phyloP scores from a whole-genome alignment of 2,888 invertebrate species.

The Parochlus steinenii region DNA sequence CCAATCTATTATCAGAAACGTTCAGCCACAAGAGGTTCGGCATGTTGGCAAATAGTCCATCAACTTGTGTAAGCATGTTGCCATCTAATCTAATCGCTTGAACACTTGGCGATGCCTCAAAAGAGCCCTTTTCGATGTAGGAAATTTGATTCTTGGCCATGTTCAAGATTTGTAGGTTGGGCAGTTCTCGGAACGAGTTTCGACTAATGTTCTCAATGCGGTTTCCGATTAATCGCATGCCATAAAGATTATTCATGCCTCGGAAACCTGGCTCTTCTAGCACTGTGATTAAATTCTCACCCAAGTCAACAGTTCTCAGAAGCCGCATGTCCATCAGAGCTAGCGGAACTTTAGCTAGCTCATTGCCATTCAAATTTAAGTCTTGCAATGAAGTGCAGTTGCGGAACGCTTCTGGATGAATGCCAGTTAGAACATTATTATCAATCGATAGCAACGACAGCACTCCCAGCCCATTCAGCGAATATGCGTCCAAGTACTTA shows the following conservation, averaged over 20 bases:
- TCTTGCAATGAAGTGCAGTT: slow-evolving; percentile 85
- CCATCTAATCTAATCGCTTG: slow-evolving; percentile 78
- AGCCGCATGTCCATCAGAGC: slow-evolving; percentile 74
- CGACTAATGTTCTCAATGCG: slow-evolving; percentile 66
- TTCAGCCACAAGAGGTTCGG: slow-evolving; percentile 75
- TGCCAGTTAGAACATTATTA: slow-evolving; percentile 65
- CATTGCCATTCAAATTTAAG: slow-evolving; percentile 77
- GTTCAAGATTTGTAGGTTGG: slow-evolving; percentile 70
- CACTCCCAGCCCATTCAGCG: slow-evolving; percentile 75
- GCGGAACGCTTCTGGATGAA: slow-evolving; percentile 75
- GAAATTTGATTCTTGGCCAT: slow-evolving; percentile 71
- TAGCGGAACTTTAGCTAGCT: slow-evolving; percentile 59
- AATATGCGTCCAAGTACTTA: slow-evolving; percentile 67
- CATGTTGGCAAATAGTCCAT: slow-evolving; percentile 68
- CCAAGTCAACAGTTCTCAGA: slow-evolving; percentile 74
- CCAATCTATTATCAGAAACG: slow-evolving; percentile 77
- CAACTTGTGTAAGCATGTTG: slow-evolving; percentile 66
- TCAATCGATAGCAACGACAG: slow-evolving; percentile 70
- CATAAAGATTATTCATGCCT: slow-evolving; percentile 71
- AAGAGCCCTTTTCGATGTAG: slow-evolving; percentile 62
- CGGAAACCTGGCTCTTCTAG: slow-evolving; percentile 69
- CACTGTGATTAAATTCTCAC: slow-evolving; percentile 72
- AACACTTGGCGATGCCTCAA: slow-evolving; percentile 59
- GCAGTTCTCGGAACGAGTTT: slow-evolving; percentile 61
- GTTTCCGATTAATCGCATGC: slow-evolving; percentile 78